Base-by-base conservation (phyloP, 2,797 vertebrate genomes). In the Galagoides demidoff region DNA sequence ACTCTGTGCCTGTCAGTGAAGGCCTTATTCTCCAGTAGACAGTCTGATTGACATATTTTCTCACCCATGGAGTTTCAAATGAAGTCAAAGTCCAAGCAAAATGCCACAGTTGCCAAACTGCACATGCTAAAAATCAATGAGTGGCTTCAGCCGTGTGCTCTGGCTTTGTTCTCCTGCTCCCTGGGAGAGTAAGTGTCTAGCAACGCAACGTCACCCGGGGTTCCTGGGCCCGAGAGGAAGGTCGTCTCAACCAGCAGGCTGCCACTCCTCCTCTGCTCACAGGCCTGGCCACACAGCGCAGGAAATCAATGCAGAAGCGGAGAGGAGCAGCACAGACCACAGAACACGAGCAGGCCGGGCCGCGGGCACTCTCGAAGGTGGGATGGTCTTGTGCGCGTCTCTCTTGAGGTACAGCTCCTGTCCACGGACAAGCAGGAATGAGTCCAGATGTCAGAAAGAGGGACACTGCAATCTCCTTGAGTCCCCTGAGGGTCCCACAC, bases 31-130 rank as follows among this genome's bases (percentile, higher is more conserved):
- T 85, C 23, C 12, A 31, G 76, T 77, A 79, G 59, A 71, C 71
- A 71, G 31, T n/a, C 29, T 73, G 91, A 95, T 14, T 66, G 89
- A 86, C 84, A 27, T 66, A 55, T 86, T 89, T 94, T 84, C 93
- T 79, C 52, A 94, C 86, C 86, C 95, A 22, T 1, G 2, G 92
- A 83, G 86, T 89, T 91, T 89, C 85, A 59, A 39, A 49, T 13
- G 29, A 83, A 79, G 92, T 70, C 85, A 27, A 25, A 87, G 86
- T 70, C 78, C 89, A 79, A 70, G 81, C 43, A 59, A 89, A 97
- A 88, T 37, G 55, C 77, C 86, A 37, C n/a, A 0, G 68, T 19
- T 12, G 49, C 82, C 4, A n/a, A 27, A 34, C 66, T 34, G 19
- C 57, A 11, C 0, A 0, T 29, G 74, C 91, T 7, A 11, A 76